Evolutionary conservation across 2,797 vertebrate genomes (phyloP), one percentile per base, ranked within the genome.

Genomic region (Lepus oiostolus): DNA sequence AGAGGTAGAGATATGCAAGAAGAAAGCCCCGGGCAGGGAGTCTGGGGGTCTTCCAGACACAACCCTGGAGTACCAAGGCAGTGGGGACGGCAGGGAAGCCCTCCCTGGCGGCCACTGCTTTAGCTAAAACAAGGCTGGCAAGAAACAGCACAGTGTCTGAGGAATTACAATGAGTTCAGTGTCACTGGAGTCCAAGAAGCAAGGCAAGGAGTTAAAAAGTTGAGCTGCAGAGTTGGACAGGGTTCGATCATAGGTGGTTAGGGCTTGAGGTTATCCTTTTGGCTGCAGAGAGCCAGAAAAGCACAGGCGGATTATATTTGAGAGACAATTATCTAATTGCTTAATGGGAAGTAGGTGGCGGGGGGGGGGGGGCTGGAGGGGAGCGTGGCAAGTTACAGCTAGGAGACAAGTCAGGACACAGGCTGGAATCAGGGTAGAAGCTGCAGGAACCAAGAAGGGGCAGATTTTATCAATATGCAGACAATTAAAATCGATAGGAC

Each of bases 91-190:
- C 7, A 3, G 54, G 79, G 50, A 80, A 95, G 76, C 92, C 88
- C 58, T 62, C 60, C 76, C 84, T 88, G 65, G 85, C 70, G 1
- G 54, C 75, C 87, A 28, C 12, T 76, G 90, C 65, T 68, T 5
- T 30, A 92, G 82, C 47, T 77, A 79, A 92, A 96, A 94, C 30
- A 32, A 93, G 90, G 92, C 74, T 47, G 11, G 95, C 88, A 50
- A 96, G 94, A 90, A 94, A 90, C 62, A 35, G 90, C 90, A 88
- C 2, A 42, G 11, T 38, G 92, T 93, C 85, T 52, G 3, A 74
- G 71, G 96, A 97, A 96, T 97, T 54, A 97, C 72, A 97, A 97
- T 97, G 96, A 97, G 96, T 62, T 93, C 92, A 85, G 90, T 96
- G 93, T 95, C 74, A 2, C 63, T 10, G 50, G 62, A 72, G 90